Evolutionary conservation across 2,797 vertebrate genomes (phyloP), one percentile per base, ranked within the genome.

Genomic region (Staurois parvus): DNA sequence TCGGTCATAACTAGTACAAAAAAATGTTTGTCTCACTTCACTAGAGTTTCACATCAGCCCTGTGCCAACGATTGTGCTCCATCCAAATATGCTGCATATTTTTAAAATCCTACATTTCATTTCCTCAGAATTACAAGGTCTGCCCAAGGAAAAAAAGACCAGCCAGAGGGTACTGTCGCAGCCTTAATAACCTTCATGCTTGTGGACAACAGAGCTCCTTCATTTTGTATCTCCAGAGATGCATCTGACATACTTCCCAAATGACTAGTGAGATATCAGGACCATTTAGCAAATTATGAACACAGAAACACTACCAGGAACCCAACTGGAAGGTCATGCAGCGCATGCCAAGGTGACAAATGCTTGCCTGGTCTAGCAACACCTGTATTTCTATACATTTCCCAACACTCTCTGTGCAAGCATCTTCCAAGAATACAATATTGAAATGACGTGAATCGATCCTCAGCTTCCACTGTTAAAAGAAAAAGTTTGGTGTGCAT

Each of bases 91-190:
- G 59, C 70, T 17, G 81, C 59, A 67, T 66, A 83, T 83, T 83
- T 82, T 74, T 64, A 67, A 52, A 83, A 68, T 52, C 72, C 81
- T 76, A 69, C 13, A n/a, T 76, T 68, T 83, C 15, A 68, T 83
- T 83, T 83, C 72, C 72, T 68, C 67, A 68, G 81, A 48, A 52
- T 76, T 83, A 83, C 40, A 12, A 74, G 80, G 72, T 40, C 64
- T 85, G 76, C 56, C 45, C 30, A 12, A 34, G 62, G 34, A 66
- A 42, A 28, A 37, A 37, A 34, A 73, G 30, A 45, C 24, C 67
- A 52, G 69, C 79, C 69, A 81, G 79, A 81, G 52, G 52, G 79
- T 72, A 81, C 34, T 2, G 37, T 72, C 8, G 26, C 69, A 40
- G 26, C 56, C n/a, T 59, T 72, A 72, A 72, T 72, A 72, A 62